phyloP scores from a whole-genome alignment of 1,140 invertebrate species.

The Drosophila dunni region DNA sequence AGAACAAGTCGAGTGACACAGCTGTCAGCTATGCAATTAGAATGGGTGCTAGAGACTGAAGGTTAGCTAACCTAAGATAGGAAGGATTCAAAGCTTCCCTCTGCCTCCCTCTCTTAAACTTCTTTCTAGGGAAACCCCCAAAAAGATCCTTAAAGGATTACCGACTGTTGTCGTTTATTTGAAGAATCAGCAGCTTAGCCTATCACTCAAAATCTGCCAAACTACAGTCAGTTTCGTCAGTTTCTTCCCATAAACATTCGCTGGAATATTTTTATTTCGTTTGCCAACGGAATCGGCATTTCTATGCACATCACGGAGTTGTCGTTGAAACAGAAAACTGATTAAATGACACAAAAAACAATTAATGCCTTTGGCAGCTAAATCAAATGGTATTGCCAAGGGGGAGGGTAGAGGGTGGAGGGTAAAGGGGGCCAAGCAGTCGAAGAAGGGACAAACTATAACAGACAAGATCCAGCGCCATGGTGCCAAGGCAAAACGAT shows the following conservation, averaged over 20 bases:
- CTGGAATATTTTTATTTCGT: slow-evolving; percentile 1
- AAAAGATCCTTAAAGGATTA: too few species aligned
- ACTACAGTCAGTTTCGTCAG: background rate
- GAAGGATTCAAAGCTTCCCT: too few species aligned
- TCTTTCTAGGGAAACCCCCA: too few species aligned
- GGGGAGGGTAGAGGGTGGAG: background rate
- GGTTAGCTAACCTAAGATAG: too few species aligned
- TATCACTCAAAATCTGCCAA: background rate
- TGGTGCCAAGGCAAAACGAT: slow-evolving; percentile 80
- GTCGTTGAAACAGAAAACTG: slow-evolving; percentile 52
- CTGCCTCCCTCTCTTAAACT: too few species aligned
- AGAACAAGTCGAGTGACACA: slow-evolving; percentile 37
- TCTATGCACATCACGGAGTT: slow-evolving; percentile 67
- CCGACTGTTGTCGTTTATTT: too few species aligned
- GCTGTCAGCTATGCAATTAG: slow-evolving; percentile 51
- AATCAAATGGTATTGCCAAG: slow-evolving; percentile 81
- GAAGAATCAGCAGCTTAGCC: background rate
- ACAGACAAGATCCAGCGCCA: slow-evolving; percentile 57
- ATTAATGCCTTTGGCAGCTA: slow-evolving; percentile 70
- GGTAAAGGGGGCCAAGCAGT: background rate
- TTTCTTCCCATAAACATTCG: slow-evolving; percentile 5
- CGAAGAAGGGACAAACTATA: background rate
- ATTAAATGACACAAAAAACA: slow-evolving; percentile 67
- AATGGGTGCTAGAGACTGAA: slow-evolving; percentile 11
- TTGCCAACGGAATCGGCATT: slow-evolving; percentile 7